Conservation (phyloP, 2,888 invertebrate genomes). For the Eugnorisma glareosa region DNA sequence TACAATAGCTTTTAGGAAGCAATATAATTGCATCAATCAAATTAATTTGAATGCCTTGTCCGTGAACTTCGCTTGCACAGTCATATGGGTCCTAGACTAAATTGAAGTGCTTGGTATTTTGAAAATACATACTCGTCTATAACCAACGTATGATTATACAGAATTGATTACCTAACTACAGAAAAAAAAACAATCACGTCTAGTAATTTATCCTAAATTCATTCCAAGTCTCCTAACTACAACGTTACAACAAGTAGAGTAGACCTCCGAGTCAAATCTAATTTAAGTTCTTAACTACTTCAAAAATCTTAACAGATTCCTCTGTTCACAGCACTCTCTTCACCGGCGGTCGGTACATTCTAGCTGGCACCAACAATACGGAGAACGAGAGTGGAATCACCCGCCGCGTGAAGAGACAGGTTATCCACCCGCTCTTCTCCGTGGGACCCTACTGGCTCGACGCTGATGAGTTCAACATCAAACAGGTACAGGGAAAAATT, state of each 20-base stretch:
- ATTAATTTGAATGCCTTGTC: slow-evolving; percentile 18
- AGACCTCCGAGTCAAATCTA: neutral
- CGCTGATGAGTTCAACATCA: slow-evolving; percentile 74
- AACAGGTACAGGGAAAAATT: slow-evolving; percentile 72
- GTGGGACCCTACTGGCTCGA: slow-evolving; percentile 88
- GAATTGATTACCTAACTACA: neutral
- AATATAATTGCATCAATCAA: slow-evolving; percentile 26
- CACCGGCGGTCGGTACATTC: slow-evolving; percentile 73
- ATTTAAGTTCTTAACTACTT: neutral
- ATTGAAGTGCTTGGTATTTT: neutral
- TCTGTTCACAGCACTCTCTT: slow-evolving; percentile 78
- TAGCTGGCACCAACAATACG: slow-evolving; percentile 85
- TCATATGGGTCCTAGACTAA: neutral
- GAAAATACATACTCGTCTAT: neutral
- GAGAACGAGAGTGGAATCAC: slow-evolving; percentile 75
- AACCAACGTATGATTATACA: neutral
- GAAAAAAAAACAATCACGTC: neutral
- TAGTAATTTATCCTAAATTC: neutral
- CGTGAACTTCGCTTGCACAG: slow-evolving; percentile 23
- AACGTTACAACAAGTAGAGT: neutral
- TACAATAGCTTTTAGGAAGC: too few relatives aligned
- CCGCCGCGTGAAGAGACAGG: slow-evolving; percentile 78
- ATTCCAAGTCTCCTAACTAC: neutral
- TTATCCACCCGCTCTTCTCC: slow-evolving; percentile 84
- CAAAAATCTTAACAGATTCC: neutral